Percentiles rank a stretch among this genome's conserved stretches.
phyloP scores from a whole-genome alignment of 2,888 invertebrate species.

The Drosophila lacicola region DNA sequence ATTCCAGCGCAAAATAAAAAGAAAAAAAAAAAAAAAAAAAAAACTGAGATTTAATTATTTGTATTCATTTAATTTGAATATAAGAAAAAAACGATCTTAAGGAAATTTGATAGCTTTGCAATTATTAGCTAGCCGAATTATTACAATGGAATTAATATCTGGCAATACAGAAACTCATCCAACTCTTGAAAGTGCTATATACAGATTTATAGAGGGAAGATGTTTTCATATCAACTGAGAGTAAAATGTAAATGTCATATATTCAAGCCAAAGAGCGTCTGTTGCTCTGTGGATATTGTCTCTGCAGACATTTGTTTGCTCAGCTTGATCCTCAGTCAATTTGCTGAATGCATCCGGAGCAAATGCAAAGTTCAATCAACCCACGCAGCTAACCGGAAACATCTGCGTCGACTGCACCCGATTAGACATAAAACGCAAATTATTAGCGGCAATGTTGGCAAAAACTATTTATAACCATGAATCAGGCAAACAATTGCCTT shows the following conservation, averaged over 20 bases:
- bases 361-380: slow-evolving; percentile 67
- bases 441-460: slow-evolving; percentile 57
- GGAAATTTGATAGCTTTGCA: too few species aligned
- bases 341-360: slow-evolving; percentile 32
- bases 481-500: slow-evolving; percentile 66
- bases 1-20: too few species aligned
- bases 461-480: slow-evolving; percentile 67
- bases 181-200: too few species aligned
- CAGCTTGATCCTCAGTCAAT: slow-evolving; percentile 43
- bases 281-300: slow-evolving; percentile 1
- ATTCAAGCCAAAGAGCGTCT: slow-evolving; percentile 17
- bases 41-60: too few species aligned
- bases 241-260: background rate
- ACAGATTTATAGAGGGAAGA: too few species aligned
- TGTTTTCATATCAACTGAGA: too few species aligned
- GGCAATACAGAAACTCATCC: too few species aligned
- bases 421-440: slow-evolving; percentile 72
- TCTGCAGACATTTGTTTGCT: slow-evolving; percentile 46
- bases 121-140: too few species aligned
- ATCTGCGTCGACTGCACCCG: slow-evolving; percentile 64
- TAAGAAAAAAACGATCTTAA: too few species aligned
- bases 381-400: slow-evolving; percentile 68
- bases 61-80: too few species aligned
- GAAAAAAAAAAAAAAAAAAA: too few species aligned
- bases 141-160: too few species aligned